Percentiles rank a stretch among this genome's conserved stretches.
phyloP scores from a whole-genome alignment of 2,797 vertebrate species.

The Sparus aurata region DNA sequence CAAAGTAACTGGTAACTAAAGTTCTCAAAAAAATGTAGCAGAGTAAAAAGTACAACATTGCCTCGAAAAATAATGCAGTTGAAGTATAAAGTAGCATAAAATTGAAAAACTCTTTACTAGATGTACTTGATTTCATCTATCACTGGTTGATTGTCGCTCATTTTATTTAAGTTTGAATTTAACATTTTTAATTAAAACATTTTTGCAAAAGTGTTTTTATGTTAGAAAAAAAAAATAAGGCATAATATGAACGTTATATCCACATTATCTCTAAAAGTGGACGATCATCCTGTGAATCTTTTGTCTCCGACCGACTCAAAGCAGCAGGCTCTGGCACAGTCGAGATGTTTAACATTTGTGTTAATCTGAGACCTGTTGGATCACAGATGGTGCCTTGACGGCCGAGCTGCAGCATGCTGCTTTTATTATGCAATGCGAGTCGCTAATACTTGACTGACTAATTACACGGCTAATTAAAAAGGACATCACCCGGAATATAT shows the following conservation, averaged over 20 bases:
- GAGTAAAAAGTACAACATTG: too few relatives aligned
- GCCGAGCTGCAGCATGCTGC: constrained; percentile 58
- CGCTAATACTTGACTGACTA: constrained; percentile 34
- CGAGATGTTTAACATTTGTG: constrained; percentile 56
- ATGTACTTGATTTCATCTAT: too few relatives aligned
- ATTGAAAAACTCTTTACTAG: too few relatives aligned
- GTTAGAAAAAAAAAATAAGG: too few relatives aligned
- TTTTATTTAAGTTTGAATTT: too few relatives aligned
- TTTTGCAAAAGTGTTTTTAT: too few relatives aligned
- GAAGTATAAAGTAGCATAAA: too few relatives aligned
- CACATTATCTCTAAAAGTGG: background rate
- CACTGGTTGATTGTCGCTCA: too few relatives aligned
- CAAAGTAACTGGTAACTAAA: too few relatives aligned
- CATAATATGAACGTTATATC: too few relatives aligned
- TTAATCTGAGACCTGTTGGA: constrained; percentile 69
- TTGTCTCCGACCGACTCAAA: constrained; percentile 25
- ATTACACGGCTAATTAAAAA: constrained; percentile 54
- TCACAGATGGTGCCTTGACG: constrained; percentile 63
- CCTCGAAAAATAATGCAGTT: too few relatives aligned
- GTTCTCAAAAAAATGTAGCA: too few relatives aligned
- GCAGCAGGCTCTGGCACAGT: constrained; percentile 26
- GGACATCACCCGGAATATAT: constrained; percentile 22
- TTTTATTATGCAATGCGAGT: constrained; percentile 59
- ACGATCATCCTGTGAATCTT: constrained; percentile 1
- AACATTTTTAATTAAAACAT: background rate